Percentiles rank a stretch among this genome's conserved stretches.
phyloP scores from a whole-genome alignment of 2,797 vertebrate genomes.

The Coregonus sp. region DNA sequence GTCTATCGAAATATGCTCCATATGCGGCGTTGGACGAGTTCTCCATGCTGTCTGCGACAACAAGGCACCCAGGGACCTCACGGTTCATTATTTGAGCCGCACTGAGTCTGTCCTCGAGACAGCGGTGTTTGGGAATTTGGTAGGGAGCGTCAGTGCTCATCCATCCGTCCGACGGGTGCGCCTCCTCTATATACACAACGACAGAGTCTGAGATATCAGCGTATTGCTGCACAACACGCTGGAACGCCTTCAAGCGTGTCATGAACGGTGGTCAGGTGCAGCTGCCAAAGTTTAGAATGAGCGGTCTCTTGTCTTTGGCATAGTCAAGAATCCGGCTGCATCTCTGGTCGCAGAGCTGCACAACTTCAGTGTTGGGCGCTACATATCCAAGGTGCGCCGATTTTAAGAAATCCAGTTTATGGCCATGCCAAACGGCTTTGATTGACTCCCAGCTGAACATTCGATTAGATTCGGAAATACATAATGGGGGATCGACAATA shows the following conservation, averaged over 20 bases:
- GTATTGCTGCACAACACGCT: constrained; percentile 85
- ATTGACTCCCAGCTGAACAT: constrained; percentile 93
- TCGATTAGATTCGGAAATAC: constrained; percentile 92
- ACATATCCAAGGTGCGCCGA: constrained; percentile 85
- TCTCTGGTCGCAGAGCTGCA: constrained; percentile 82
- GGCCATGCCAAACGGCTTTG: constrained; percentile 93
- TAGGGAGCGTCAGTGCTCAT: constrained; percentile 92
- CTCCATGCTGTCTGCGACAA: constrained; percentile 94
- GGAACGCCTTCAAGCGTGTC: constrained; percentile 93
- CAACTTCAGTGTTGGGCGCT: constrained; percentile 92
- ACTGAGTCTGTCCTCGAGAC: constrained; percentile 88
- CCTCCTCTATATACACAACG: constrained; percentile 96
- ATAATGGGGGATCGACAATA: constrained; percentile 87
- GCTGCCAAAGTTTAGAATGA: constrained; percentile 96
- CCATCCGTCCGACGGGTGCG: constrained; percentile 97
- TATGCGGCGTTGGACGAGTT: constrained; percentile 94
- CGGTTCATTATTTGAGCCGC: constrained; percentile 87
- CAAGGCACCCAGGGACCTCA: constrained; percentile 83
- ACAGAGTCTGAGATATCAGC: constrained; percentile 89
- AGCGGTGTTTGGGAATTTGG: constrained; percentile 89
- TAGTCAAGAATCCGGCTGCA: constrained; percentile 85
- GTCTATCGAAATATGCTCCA: constrained; percentile 95
- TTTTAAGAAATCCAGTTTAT: constrained; percentile 94
- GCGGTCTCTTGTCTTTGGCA: constrained; percentile 83
- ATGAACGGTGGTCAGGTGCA: constrained; percentile 99